A percentile compares a stretch with the other conserved stretches of the same genome.
Evolutionary conservation across 2,888 invertebrate species (phyloP).

Genomic region (Chromoteleia sp.): DNA sequence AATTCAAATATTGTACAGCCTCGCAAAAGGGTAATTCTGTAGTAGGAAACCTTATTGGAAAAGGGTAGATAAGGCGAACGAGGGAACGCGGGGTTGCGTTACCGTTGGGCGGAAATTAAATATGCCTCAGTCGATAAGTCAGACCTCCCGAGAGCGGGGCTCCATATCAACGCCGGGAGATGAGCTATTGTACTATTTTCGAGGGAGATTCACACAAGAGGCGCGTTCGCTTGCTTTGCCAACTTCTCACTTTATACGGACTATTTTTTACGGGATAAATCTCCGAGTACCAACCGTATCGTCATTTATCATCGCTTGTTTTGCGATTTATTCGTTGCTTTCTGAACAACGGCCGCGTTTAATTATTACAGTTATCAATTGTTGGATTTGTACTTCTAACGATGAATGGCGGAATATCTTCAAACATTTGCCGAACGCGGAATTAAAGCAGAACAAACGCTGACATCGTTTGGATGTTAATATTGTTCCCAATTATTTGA

Average conservation of each 20-base stretch:
- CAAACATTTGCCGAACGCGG: too few species aligned
- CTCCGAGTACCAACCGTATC: conserved; percentile 38
- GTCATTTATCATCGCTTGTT: conserved; percentile 65
- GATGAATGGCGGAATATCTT: too few species aligned
- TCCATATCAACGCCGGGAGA: conserved; percentile 82
- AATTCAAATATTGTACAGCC: conserved; percentile 78
- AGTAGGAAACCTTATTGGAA: conserved; percentile 83
- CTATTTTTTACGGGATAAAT: conserved; percentile 65
- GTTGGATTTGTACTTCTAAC: not conserved
- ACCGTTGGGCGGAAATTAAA: conserved; percentile 84
- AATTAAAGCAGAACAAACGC: too few species aligned
- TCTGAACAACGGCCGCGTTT: conserved; percentile 30
- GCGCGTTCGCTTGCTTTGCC: conserved; percentile 66
- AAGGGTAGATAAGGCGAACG: conserved; percentile 83
- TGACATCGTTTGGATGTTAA: too few species aligned
- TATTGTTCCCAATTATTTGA: too few species aligned
- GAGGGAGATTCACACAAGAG: conserved; percentile 77
- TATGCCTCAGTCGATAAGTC: conserved; percentile 85
- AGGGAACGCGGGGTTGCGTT: conserved; percentile 70
- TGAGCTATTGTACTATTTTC: conserved; percentile 84
- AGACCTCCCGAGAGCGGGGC: conserved; percentile 78
- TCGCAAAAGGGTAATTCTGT: conserved; percentile 81
- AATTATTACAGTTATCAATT: conserved; percentile 54
- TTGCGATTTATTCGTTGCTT: conserved; percentile 50
- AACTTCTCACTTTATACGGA: conserved; percentile 60